These are phyloP conservation scores for Spermophilus dauricus DNA, from an alignment of 2,113 vertebrate genomes.

Conservation along the genomic window DNA sequence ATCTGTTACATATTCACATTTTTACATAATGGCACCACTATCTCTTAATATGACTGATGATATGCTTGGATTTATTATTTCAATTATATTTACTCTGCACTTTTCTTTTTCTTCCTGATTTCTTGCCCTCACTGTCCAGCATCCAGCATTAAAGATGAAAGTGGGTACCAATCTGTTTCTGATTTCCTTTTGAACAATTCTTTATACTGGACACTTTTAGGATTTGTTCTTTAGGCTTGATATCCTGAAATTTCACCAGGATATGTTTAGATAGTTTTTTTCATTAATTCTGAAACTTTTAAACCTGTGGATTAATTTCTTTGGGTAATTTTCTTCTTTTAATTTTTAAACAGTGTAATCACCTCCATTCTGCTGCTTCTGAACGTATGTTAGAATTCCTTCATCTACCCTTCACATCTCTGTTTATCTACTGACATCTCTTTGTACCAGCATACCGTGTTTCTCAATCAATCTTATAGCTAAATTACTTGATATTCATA, in stretches of 20 bases:
- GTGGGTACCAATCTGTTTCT: background rate
- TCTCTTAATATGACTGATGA: background rate
- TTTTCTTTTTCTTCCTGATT: constrained; percentile 5
- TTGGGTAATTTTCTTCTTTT: background rate
- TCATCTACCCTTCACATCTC: background rate
- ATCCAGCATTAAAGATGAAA: background rate
- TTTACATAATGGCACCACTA: background rate
- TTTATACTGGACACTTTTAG: background rate
- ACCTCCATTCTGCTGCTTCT: background rate
- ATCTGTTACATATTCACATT: no score
- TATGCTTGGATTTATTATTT: background rate
- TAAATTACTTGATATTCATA: constrained; percentile 20
- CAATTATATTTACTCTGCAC: background rate
- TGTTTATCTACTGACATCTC: background rate
- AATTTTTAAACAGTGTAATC: constrained; percentile 8
- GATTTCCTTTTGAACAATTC: background rate
- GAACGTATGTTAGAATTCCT: background rate
- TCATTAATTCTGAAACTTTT: background rate
- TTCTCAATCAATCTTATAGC: background rate
- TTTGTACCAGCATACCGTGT: background rate
- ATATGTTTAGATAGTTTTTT: background rate
- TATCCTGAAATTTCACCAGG: background rate
- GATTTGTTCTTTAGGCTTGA: background rate
- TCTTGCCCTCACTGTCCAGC: background rate
- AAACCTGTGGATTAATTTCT: background rate